phyloP scores from a whole-genome alignment of 1,140 invertebrate species.

The Muscidifurax raptorellus region DNA sequence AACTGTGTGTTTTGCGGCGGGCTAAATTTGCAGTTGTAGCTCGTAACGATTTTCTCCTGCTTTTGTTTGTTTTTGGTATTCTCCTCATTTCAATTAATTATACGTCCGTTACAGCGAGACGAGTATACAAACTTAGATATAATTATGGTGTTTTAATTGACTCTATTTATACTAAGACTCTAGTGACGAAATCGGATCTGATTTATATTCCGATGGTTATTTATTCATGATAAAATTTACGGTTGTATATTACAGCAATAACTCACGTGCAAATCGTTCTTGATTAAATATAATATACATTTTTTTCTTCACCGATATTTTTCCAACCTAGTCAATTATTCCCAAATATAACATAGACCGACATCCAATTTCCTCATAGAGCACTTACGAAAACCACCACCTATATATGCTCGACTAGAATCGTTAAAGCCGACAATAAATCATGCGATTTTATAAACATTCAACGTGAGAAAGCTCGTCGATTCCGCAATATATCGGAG shows the following conservation, averaged over 20 bases:
- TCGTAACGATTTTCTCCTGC: too few relatives aligned
- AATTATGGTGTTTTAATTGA: neutral
- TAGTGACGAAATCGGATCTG: neutral
- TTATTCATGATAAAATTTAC: neutral
- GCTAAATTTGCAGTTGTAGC: too few relatives aligned
- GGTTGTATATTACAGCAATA: neutral
- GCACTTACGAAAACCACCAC: neutral
- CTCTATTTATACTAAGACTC: neutral
- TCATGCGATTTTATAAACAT: neutral
- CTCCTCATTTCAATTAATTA: too few relatives aligned
- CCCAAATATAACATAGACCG: neutral
- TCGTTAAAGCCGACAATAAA: neutral
- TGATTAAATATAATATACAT: neutral
- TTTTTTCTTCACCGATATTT: neutral
- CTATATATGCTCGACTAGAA: neutral
- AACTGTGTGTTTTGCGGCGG: neutral
- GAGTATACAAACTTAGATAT: neutral
- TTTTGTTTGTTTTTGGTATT: too few relatives aligned
- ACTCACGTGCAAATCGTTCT: neutral
- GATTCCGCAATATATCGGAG: neutral
- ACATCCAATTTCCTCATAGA: neutral
- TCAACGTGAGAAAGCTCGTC: conserved; percentile 1
- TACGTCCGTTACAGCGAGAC: neutral
- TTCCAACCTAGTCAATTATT: neutral
- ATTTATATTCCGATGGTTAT: neutral